These are phyloP conservation scores for Penaeus chinensis DNA, from an alignment of 1,140 invertebrate genomes.

Conservation along the genomic window DNA sequence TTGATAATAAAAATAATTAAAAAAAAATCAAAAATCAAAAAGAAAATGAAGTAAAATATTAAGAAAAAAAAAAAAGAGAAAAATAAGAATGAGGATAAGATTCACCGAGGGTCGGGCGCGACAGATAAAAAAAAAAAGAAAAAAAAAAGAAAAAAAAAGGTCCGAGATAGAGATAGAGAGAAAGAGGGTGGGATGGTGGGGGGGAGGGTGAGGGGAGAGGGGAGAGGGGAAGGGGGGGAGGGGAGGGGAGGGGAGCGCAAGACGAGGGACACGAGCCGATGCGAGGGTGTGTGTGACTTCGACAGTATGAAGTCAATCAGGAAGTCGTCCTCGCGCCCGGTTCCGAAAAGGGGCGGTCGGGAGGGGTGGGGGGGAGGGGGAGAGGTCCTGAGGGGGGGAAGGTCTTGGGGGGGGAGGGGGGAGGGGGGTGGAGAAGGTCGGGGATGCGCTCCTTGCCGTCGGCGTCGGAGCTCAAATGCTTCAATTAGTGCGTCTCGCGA, in stretches of 20 bases:
- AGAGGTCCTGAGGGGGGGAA: not conserved
- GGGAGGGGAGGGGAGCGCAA: not conserved
- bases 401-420: not conserved
- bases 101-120: too few relatives aligned
- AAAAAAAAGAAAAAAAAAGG: too few relatives aligned
- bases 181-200: not conserved
- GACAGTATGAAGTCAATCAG: conserved; percentile 49
- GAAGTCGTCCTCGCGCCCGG: not conserved
- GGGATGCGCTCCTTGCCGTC: too few relatives aligned
- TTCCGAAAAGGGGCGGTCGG: not conserved
- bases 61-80: too few relatives aligned
- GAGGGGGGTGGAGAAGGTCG: too few relatives aligned
- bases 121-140: too few relatives aligned
- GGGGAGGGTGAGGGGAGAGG: not conserved
- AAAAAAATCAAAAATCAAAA: too few relatives aligned
- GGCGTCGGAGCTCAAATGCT: too few relatives aligned
- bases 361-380: not conserved
- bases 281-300: conserved; percentile 32
- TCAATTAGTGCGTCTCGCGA: too few relatives aligned
- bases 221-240: not conserved
- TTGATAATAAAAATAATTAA: too few relatives aligned
- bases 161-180: not conserved
- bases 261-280: not conserved
- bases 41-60: too few relatives aligned
- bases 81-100: too few relatives aligned